phyloP scores from a whole-genome alignment of 2,888 invertebrate species.

The Ennomos erosarius region DNA sequence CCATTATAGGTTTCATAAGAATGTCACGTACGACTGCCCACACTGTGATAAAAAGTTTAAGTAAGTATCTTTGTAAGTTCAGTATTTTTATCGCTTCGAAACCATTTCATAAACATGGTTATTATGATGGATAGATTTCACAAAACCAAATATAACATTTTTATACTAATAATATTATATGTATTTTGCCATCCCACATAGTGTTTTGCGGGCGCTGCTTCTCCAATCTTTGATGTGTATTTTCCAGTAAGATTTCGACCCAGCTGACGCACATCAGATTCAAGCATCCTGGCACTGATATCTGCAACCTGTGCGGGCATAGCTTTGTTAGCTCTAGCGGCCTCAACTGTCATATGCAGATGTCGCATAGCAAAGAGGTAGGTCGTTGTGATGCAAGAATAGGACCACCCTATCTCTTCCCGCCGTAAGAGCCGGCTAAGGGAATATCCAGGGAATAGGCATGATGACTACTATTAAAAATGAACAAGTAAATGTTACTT shows the following conservation, averaged over 20 bases:
- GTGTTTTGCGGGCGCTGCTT: too few species aligned
- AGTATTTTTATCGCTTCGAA: neutral
- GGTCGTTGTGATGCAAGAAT: neutral
- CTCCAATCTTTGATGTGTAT: neutral
- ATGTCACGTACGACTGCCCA: slow-evolving; percentile 72
- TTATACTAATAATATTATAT: too few species aligned
- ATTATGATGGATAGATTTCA: too few species aligned
- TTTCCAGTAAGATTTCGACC: slow-evolving; percentile 69
- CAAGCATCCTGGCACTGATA: slow-evolving; percentile 68
- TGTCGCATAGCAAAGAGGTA: slow-evolving; percentile 66
- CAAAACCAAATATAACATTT: too few species aligned
- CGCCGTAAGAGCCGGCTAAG: too few species aligned
- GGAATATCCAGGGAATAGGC: too few species aligned
- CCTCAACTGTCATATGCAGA: slow-evolving; percentile 65
- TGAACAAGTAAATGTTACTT: too few species aligned
- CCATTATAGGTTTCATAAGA: slow-evolving; percentile 76
- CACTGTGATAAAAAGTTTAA: slow-evolving; percentile 71
- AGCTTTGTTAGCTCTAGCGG: slow-evolving; percentile 73
- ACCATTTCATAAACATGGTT: too few species aligned
- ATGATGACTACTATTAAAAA: too few species aligned
- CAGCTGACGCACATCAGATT: slow-evolving; percentile 67
- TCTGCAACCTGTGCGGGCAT: slow-evolving; percentile 73
- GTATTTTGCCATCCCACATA: too few species aligned
- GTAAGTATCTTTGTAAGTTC: slow-evolving; percentile 50
- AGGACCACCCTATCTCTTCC: too few species aligned